Conservation (phyloP, 2,888 invertebrate genomes). For the Adineta ricciae region DNA sequence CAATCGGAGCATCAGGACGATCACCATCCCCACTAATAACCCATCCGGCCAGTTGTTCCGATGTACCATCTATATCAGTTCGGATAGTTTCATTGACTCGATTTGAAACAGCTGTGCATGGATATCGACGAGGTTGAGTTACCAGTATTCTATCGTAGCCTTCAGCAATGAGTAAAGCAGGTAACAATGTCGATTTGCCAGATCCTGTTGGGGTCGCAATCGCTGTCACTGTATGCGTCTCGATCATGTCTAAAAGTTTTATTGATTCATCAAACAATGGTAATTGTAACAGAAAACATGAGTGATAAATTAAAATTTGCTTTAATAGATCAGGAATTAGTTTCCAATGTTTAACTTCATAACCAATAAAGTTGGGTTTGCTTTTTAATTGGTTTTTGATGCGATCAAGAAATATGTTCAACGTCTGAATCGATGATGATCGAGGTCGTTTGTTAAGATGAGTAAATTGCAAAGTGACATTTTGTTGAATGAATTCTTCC, state of each 20-base stretch:
- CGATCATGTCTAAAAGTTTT: not conserved
- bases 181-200: not conserved
- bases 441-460: not conserved
- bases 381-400: not conserved
- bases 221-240: not conserved
- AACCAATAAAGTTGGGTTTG: not conserved
- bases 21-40: not conserved
- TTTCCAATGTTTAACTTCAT: not conserved
- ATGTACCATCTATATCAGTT: not conserved
- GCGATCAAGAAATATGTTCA: not conserved
- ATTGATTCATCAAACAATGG: not conserved
- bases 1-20: not conserved
- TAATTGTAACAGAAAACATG: not conserved
- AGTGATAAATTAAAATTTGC: not conserved
- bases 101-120: not conserved
- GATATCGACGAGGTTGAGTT: not conserved
- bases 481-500: not conserved
- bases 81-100: not conserved
- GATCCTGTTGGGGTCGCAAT: not conserved
- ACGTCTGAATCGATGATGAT: not conserved
- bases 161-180: not conserved
- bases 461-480: not conserved
- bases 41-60: not conserved
- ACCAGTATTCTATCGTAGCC: not conserved
- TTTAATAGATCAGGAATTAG: not conserved